phyloP scores from a whole-genome alignment of 2,797 vertebrate species.

The Ctenochaetus hawaiiensis region DNA sequence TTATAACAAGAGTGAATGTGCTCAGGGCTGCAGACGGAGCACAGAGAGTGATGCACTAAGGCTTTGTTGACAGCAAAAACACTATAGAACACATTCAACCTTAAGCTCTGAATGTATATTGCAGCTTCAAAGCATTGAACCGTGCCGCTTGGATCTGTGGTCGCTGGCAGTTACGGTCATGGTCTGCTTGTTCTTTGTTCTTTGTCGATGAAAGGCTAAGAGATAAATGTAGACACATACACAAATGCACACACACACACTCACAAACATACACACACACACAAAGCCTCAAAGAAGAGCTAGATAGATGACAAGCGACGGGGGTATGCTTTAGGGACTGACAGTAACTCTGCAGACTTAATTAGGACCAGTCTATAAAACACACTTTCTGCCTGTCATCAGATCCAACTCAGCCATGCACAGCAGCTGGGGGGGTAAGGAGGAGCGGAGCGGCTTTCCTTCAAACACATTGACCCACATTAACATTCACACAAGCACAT shows the following conservation, averaged over 20 bases:
- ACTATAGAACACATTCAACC: not conserved
- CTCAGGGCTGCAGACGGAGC: not conserved
- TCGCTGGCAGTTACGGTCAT: slow-evolving; percentile 53
- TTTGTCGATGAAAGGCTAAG: slow-evolving; percentile 39
- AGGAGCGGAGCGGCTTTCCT: not conserved
- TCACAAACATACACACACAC: slow-evolving; percentile 9
- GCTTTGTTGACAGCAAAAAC: not conserved
- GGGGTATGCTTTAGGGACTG: slow-evolving; percentile 36
- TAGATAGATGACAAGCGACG: slow-evolving; percentile 40
- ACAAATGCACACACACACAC: slow-evolving; percentile 3
- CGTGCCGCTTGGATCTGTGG: slow-evolving; percentile 27
- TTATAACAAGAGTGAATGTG: not conserved
- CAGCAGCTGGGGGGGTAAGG: not conserved
- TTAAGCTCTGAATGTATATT: slow-evolving; percentile 25
- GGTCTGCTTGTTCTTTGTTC: slow-evolving; percentile 61
- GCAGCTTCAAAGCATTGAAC: slow-evolving; percentile 30
- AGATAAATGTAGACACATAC: slow-evolving; percentile 15
- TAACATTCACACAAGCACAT: slow-evolving; percentile 21
- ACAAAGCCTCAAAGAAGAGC: slow-evolving; percentile 35
- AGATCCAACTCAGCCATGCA: slow-evolving; percentile 29
- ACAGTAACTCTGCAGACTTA: slow-evolving; percentile 43
- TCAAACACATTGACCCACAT: slow-evolving; percentile 46
- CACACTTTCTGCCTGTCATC: slow-evolving; percentile 42
- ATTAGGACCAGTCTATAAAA: slow-evolving; percentile 50
- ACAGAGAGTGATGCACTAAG: not conserved